Percentiles rank a stretch among this genome's conserved stretches.
Conservation (phyloP, 2,113 vertebrate species). For the Rhea americana region DNA sequence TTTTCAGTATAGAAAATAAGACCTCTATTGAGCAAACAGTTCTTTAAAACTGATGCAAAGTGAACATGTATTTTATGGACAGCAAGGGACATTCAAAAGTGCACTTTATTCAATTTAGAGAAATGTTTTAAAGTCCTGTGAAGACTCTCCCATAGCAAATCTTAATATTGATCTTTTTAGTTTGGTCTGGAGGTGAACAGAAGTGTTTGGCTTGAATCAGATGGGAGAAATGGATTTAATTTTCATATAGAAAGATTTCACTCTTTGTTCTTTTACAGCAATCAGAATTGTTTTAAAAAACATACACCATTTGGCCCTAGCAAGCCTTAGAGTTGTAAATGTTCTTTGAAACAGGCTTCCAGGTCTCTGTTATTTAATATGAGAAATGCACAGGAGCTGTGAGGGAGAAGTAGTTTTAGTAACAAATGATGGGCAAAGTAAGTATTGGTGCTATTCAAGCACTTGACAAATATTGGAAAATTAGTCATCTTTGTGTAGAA, state of each 20-base stretch:
- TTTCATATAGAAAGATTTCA: background rate
- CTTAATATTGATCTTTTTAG: background rate
- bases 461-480: conserved; percentile 8
- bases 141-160: background rate
- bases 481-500: background rate
- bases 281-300: background rate
- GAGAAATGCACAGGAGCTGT: conserved; percentile 2
- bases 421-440: conserved; percentile 39
- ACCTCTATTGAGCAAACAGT: background rate
- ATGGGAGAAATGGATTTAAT: conserved; percentile 6
- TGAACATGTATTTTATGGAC: background rate
- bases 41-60: background rate
- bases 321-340: background rate
- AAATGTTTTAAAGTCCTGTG: background rate
- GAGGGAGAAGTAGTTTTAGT: conserved; percentile 22
- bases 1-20: background rate
- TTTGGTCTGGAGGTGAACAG: background rate
- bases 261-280: background rate
- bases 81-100: background rate
- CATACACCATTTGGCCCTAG: background rate
- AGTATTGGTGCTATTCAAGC: conserved; percentile 37
- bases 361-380: background rate
- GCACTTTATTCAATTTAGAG: background rate
- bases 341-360: background rate
- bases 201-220: background rate